A percentile compares a stretch with the other conserved stretches of the same genome.
phyloP scores from a whole-genome alignment of 2,888 invertebrate species.

The Euzophera pinguis region DNA sequence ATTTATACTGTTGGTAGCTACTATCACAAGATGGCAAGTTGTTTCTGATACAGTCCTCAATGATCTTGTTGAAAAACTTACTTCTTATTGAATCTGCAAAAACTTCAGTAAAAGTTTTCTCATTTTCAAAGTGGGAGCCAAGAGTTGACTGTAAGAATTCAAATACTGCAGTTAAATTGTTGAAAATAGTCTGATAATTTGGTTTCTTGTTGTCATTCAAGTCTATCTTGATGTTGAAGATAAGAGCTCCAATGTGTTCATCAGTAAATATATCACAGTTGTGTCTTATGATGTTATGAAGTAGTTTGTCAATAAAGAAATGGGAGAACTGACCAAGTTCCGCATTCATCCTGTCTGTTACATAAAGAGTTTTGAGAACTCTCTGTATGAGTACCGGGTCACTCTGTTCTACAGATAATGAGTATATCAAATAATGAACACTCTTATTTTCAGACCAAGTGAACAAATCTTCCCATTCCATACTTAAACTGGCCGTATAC shows the following conservation, averaged over 20 bases:
- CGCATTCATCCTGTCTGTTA: conserved; percentile 58
- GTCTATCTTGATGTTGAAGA: conserved; percentile 65
- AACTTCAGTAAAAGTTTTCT: conserved; percentile 59
- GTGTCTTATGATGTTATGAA: conserved; percentile 62
- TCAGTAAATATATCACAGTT: conserved; percentile 70
- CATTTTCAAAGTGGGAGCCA: conserved; percentile 59
- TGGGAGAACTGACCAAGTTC: conserved; percentile 66
- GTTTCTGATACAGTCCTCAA: conserved; percentile 65
- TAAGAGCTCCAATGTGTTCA: conserved; percentile 62
- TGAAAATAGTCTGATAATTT: conserved; percentile 63
- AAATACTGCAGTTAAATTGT: conserved; percentile 67
- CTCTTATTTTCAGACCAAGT: conserved; percentile 61
- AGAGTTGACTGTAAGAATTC: conserved; percentile 69
- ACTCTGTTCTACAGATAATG: conserved; percentile 63
- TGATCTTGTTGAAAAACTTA: conserved; percentile 66
- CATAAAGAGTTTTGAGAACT: conserved; percentile 59
- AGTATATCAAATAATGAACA: conserved; percentile 53
- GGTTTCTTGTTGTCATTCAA: conserved; percentile 52
- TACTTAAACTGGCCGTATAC: conserved; percentile 60
- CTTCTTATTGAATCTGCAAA: conserved; percentile 58
- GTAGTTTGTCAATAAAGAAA: conserved; percentile 61
- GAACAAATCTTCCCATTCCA: conserved; percentile 70
- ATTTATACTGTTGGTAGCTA: conserved; percentile 60
- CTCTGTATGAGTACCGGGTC: conserved; percentile 59
- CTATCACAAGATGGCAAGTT: conserved; percentile 65